Percentiles rank a stretch among this genome's conserved stretches.
phyloP scores from a whole-genome alignment of 2,888 invertebrate species.

The Lottia gigantea region DNA sequence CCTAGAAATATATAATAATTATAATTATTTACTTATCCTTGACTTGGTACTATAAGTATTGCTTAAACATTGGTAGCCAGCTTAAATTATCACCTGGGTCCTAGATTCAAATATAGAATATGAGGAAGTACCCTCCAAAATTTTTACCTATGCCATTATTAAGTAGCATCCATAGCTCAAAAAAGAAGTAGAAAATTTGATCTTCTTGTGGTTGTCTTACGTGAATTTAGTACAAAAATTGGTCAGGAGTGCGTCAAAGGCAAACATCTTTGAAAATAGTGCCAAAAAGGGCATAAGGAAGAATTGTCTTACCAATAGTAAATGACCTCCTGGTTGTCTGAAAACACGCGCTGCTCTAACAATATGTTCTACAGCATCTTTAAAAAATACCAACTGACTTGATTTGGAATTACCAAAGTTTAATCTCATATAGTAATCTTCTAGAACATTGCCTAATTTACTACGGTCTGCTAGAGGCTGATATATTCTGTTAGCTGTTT shows the following conservation, averaged over 20 bases:
- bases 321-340: constrained; percentile 67
- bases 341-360: constrained; percentile 65
- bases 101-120: too few species aligned
- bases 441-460: constrained; percentile 60
- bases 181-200: too few species aligned
- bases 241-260: not conserved
- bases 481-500: constrained; percentile 49
- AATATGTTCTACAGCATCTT: constrained; percentile 67
- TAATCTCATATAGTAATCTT: constrained; percentile 65
- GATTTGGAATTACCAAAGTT: constrained; percentile 59
- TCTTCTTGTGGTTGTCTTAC: not conserved
- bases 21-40: too few species aligned
- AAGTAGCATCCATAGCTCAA: too few species aligned
- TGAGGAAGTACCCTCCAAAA: too few species aligned
- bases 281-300: too few species aligned
- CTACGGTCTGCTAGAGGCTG: constrained; percentile 61
- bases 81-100: too few species aligned
- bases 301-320: constrained; percentile 58
- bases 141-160: too few species aligned
- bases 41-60: too few species aligned
- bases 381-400: constrained; percentile 67
- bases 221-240: not conserved
- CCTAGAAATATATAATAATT: constrained; percentile 37
- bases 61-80: too few species aligned
- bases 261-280: not conserved